Evolutionary conservation across 1,140 invertebrate species (phyloP), one percentile per base, ranked within the genome.

Genomic region (Papilio polytes): DNA sequence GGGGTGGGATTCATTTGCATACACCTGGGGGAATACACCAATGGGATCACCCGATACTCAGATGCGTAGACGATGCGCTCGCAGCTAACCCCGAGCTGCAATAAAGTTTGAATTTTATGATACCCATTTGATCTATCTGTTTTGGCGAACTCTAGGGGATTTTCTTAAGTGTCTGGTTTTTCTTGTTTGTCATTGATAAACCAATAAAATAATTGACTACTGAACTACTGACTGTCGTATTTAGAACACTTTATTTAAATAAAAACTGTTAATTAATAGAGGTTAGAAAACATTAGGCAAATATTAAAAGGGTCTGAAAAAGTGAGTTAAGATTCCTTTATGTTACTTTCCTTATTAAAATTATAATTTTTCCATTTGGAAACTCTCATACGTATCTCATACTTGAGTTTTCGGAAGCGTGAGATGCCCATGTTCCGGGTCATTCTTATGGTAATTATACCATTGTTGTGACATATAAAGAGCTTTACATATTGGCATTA

Each of bases 381-480:
- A 70, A 70, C 26, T 70, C 36, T 70, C 22, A 7, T 31, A 3
- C 63, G 26, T 70, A 9, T 70, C 22, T 66, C 63, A 70, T 36
- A 31, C 26, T 15, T 26, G 63, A 70, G 63, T 15, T 70, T 70
- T 70, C 12, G 63, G 63, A 70, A 13, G 63, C 26, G 26, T 26
- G 59, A 63, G 59, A 26, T 70, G 13, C 63, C 63, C 26, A 70
- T 31, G 59, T 26, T 66, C 22, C 22, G 22, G 26, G 13, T 70
- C 31, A 70, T 70, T 70, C 26, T 70, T 70, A 70, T 70, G 63
- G 22, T 70, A 70, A 70, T 70, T 31, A 70, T 70, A 70, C 63
- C 63, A 70, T 70, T 70, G 26, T 70, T 18, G 13, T 7, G 10
- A 15, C 0, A 70, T 36, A 36, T 70, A 36, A 70, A 70, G 26